A percentile compares a stretch with the other conserved stretches of the same genome.
These are phyloP conservation scores for Serilophus lunatus DNA, from an alignment of 2,113 vertebrate species.

Conservation along the genomic window DNA sequence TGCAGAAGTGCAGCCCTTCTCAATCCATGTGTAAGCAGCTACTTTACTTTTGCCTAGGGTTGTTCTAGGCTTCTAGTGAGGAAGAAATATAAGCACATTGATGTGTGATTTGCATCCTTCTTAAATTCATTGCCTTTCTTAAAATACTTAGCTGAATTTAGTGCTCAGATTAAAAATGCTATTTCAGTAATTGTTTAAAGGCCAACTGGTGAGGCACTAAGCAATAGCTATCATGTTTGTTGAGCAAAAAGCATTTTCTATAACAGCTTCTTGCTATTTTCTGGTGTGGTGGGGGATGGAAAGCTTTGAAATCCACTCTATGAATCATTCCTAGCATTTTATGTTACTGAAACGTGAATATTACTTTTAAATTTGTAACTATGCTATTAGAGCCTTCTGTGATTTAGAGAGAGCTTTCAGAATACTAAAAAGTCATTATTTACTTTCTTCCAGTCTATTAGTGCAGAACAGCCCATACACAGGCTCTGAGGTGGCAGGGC, in stretches of 20 bases:
- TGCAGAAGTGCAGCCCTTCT: not conserved
- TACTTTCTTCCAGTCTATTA: slow-evolving; percentile 49
- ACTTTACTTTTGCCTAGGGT: not conserved
- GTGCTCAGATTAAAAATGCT: slow-evolving; percentile 33
- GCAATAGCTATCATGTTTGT: slow-evolving; percentile 35
- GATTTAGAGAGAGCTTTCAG: slow-evolving; percentile 39
- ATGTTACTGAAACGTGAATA: not conserved
- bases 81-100: not conserved
- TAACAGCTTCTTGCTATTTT: slow-evolving; percentile 1
- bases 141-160: slow-evolving; percentile 41
- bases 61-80: not conserved
- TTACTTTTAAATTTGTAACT: slow-evolving; percentile 37
- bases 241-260: slow-evolving; percentile 17
- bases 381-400: slow-evolving; percentile 29
- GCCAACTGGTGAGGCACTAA: slow-evolving; percentile 12
- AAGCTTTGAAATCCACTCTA: not conserved
- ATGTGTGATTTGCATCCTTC: not conserved
- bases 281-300: not conserved
- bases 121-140: slow-evolving; percentile 15
- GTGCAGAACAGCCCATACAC: not conserved
- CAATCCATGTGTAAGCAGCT: not conserved
- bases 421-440: slow-evolving; percentile 58
- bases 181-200: slow-evolving; percentile 46
- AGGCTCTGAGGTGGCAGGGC: not conserved
- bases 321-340: slow-evolving; percentile 32